Conservation (phyloP, 1,140 invertebrate genomes). For the Pseudomyrmex flavicornis region DNA sequence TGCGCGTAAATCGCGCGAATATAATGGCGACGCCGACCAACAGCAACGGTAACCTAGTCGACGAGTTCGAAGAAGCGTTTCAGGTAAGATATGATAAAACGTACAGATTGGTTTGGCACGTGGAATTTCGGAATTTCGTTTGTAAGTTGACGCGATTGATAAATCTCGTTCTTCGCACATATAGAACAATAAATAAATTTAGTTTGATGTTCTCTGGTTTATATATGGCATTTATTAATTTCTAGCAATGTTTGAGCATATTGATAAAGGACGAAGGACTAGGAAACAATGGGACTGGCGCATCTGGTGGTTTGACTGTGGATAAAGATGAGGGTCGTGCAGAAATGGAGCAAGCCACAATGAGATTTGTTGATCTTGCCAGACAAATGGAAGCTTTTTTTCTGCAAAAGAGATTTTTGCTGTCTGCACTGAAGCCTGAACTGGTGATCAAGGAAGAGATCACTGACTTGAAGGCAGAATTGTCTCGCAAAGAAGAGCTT, state of each 20-base stretch:
- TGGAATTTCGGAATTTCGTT: neutral
- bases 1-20: constrained; percentile 17
- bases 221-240: constrained; percentile 18
- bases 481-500: constrained; percentile 94
- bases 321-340: constrained; percentile 94
- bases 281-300: constrained; percentile 85
- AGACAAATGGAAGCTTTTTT: constrained; percentile 98
- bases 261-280: constrained; percentile 93
- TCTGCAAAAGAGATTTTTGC: constrained; percentile 94
- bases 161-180: neutral
- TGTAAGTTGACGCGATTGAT: neutral
- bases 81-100: constrained; percentile 85
- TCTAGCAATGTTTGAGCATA: constrained; percentile 93
- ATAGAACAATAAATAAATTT: neutral
- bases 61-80: constrained; percentile 94
- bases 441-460: constrained; percentile 96
- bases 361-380: constrained; percentile 95
- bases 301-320: constrained; percentile 83
- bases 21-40: constrained; percentile 92
- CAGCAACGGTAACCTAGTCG: constrained; percentile 92
- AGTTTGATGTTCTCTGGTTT: neutral
- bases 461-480: constrained; percentile 92
- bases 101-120: neutral
- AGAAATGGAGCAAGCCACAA: constrained; percentile 93
- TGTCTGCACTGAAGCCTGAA: constrained; percentile 96